Evolutionary conservation across 2,797 vertebrate genomes (phyloP), one percentile per base, ranked within the genome.

Genomic region (Rachycentron canadum): DNA sequence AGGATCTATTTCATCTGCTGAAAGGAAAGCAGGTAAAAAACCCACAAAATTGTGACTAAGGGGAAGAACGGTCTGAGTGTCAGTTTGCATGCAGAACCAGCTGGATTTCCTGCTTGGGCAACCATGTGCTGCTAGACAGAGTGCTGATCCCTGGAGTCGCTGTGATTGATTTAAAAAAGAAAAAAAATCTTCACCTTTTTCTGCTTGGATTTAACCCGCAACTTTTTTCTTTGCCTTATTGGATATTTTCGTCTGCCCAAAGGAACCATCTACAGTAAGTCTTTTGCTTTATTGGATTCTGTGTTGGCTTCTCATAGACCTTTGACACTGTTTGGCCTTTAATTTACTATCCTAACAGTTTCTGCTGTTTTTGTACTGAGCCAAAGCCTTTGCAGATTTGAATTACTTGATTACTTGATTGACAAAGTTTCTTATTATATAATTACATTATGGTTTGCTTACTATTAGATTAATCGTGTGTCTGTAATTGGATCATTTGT

Each of bases 101-200:
- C 56, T 78, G 81, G 60, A 83, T 83, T 82, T 87, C 79, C 57
- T 70, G 36, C 73, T 66, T 62, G 67, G 67, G 70, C 64, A 34
- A 36, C 60, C 70, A 59, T 76, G 74, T 79, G 71, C 53, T 62
- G 58, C 47, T 50, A 59, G 73, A 65, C 74, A 72, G 56, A 68
- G 71, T n/a, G 62, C 78, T 70, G 72, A 81, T 79, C 79, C 76
- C 55, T 10, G 3, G 60, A 77, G 62, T 58, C 45, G 45, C 65
- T 66, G 19, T 73, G 81, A 82, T 80, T 82, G 78, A 81, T 82
- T 84, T 69, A 32, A 32, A 32, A 32, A n/a, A n/a, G n/a, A n/a
- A n/a, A n/a, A n/a, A n/a, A 38, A 69, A 81, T 86, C 82, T 81
- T 40, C 73, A 83, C 81, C 81, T 77, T 85, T 78, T 67, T 43